Conservation (phyloP, 2,888 invertebrate species). For the Archips xylosteana region DNA sequence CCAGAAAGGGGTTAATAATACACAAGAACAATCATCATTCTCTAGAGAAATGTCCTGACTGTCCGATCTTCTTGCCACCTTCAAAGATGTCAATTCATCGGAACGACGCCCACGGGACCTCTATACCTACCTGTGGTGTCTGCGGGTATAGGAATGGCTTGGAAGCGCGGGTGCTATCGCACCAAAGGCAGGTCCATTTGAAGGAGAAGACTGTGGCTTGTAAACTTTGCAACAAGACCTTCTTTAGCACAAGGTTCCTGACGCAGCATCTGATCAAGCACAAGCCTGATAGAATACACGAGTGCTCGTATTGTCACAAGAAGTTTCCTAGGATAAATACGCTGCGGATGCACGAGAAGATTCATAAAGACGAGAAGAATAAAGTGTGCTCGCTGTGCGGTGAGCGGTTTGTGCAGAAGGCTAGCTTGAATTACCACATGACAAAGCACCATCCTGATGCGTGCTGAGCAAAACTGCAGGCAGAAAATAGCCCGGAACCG, state of each 20-base stretch:
- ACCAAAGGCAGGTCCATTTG: conserved; percentile 44
- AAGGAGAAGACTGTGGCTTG: conserved; percentile 22
- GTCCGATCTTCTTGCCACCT: conserved; percentile 16
- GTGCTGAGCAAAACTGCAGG: background rate
- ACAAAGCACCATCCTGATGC: conserved; percentile 42
- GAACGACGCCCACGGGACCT: conserved; percentile 42
- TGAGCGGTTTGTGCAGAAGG: conserved; percentile 42
- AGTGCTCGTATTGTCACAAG: conserved; percentile 41
- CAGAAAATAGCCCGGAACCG: no score
- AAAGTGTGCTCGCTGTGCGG: conserved; percentile 41
- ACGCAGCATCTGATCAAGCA: conserved; percentile 32
- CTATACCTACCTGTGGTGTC: conserved; percentile 45
- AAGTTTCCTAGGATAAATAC: conserved; percentile 27
- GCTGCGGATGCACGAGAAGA: conserved; percentile 34
- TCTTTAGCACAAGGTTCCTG: conserved; percentile 7
- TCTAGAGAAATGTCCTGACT: conserved; percentile 35
- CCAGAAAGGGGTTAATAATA: background rate
- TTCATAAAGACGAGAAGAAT: conserved; percentile 41
- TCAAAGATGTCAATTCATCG: conserved; percentile 27
- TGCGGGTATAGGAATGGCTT: conserved; percentile 44
- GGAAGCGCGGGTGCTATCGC: background rate
- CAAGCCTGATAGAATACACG: conserved; percentile 22
- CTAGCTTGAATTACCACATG: conserved; percentile 46
- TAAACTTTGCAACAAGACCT: conserved; percentile 16
- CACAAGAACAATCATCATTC: conserved; percentile 28